phyloP scores from a whole-genome alignment of 1,140 invertebrate species.

The Pentalonia nigronervosa region DNA sequence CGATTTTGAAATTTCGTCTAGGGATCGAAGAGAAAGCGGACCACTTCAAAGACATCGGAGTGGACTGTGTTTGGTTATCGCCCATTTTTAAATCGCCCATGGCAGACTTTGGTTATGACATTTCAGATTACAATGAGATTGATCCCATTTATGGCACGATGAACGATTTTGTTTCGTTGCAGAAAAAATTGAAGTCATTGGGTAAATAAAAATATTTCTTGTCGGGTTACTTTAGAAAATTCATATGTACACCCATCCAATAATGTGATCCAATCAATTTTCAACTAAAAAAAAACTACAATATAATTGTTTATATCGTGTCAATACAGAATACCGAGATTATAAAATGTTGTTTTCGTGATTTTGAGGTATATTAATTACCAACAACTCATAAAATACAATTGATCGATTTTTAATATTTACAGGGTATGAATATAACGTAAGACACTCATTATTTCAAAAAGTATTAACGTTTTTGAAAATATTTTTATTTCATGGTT shows the following conservation, averaged over 20 bases:
- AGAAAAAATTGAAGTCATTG: slow-evolving; percentile 40
- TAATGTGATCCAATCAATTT: no score
- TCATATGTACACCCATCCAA: no score
- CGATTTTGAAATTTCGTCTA: slow-evolving; percentile 60
- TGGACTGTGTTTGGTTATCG: slow-evolving; percentile 63
- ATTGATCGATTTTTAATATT: not conserved
- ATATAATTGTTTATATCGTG: no score
- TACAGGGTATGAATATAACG: no score
- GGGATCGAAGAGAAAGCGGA: slow-evolving; percentile 68
- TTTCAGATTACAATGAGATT: slow-evolving; percentile 73
- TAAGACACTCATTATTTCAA: no score
- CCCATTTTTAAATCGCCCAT: slow-evolving; percentile 65
- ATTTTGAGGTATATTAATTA: not conserved
- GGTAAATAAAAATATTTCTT: slow-evolving; percentile 56
- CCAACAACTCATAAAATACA: not conserved
- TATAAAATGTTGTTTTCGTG: not conserved
- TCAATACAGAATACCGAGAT: no score
- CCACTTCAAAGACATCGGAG: slow-evolving; percentile 73
- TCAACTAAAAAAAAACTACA: no score
- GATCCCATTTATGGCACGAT: slow-evolving; percentile 52
- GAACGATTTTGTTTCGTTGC: slow-evolving; percentile 48
- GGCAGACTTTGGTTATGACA: slow-evolving; percentile 78
- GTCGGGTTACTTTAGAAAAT: no score
- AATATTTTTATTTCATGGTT: no score
- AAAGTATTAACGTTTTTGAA: no score